phyloP scores from a whole-genome alignment of 2,888 invertebrate genomes.

The Ennomos erosarius region DNA sequence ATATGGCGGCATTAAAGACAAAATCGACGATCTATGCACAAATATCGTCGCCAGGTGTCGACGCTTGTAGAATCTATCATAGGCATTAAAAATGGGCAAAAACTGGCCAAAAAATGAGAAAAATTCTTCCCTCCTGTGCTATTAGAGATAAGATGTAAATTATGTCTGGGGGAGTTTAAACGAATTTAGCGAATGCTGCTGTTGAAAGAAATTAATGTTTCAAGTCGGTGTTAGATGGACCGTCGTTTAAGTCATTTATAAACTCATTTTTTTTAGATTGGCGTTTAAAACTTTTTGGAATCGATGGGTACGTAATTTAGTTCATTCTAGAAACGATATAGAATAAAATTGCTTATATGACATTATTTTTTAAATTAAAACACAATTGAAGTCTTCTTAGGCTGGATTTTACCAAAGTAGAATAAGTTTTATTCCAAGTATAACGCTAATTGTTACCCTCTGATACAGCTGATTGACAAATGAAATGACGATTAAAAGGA shows the following conservation, averaged over 20 bases:
- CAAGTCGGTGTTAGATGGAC: conserved; percentile 39
- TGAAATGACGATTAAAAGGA: no score
- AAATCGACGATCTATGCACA: conserved; percentile 41
- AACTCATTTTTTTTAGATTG: conserved; percentile 10
- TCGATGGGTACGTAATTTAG: no score
- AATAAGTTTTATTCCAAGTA: no score
- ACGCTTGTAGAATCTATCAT: conserved; percentile 32
- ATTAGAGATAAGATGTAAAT: conserved; percentile 79
- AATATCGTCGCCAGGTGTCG: conserved; percentile 40
- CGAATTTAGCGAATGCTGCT: conserved; percentile 65
- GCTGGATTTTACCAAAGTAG: no score
- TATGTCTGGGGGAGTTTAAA: conserved; percentile 66
- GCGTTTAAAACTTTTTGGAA: conserved; percentile 6
- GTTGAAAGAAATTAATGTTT: conserved; percentile 71
- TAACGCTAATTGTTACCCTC: no score
- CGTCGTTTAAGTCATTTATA: conserved; percentile 20
- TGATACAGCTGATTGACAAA: no score
- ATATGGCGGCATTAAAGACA: conserved; percentile 43
- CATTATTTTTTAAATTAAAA: no score
- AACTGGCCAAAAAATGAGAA: conserved; percentile 37
- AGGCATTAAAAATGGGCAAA: conserved; percentile 41
- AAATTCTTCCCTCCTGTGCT: conserved; percentile 60
- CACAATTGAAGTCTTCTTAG: no score
- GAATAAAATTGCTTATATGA: no score
- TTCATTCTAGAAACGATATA: no score